Conservation (phyloP, 1,140 invertebrate genomes). For the Harlomillsia oculata region DNA sequence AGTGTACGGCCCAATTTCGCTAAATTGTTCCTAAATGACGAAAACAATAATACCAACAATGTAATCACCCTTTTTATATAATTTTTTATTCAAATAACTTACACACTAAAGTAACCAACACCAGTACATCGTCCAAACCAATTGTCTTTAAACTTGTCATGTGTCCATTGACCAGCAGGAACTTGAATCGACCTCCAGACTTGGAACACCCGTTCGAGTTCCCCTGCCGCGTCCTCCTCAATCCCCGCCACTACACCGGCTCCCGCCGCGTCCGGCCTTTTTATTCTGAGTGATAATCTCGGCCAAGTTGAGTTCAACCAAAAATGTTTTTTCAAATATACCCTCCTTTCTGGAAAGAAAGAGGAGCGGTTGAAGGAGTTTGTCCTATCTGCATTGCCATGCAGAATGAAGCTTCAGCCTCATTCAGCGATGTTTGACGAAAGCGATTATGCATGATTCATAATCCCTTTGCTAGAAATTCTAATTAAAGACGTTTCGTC, state of each 20-base stretch:
- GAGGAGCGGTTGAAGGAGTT: too few species aligned
- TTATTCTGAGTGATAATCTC: slow-evolving; percentile 33
- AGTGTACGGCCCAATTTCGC: slow-evolving; percentile 88
- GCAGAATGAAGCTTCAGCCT: too few species aligned
- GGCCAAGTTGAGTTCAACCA: slow-evolving; percentile 34
- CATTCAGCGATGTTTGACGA: too few species aligned
- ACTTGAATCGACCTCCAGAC: background rate
- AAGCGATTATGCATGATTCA: too few species aligned
- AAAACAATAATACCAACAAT: background rate
- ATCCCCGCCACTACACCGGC: slow-evolving; percentile 17
- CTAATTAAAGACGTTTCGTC: too few species aligned
- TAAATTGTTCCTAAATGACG: slow-evolving; percentile 71
- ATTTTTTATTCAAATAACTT: too few species aligned
- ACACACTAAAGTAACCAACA: too few species aligned
- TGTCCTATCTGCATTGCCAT: too few species aligned
- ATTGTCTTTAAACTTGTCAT: slow-evolving; percentile 35
- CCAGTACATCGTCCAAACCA: slow-evolving; percentile 15
- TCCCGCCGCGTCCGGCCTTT: slow-evolving; percentile 13
- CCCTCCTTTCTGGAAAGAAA: too few species aligned
- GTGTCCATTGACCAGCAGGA: slow-evolving; percentile 34
- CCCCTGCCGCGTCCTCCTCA: slow-evolving; percentile 10
- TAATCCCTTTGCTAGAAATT: too few species aligned
- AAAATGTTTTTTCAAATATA: too few species aligned
- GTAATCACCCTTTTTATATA: background rate
- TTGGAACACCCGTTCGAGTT: background rate